phyloP scores from a whole-genome alignment of 2,888 invertebrate genomes.

The Agonum fuliginosum region DNA sequence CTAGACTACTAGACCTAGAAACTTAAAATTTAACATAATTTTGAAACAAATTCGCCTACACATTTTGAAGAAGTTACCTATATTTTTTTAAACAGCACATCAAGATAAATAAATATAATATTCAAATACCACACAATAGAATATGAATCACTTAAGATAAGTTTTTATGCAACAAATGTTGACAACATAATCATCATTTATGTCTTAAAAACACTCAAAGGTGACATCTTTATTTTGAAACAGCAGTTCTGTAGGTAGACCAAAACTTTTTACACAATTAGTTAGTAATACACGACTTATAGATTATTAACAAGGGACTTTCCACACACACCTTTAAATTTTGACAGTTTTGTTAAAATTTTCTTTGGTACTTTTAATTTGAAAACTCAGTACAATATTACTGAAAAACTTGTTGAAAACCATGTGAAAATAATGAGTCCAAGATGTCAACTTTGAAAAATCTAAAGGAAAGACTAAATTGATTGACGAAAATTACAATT shows the following conservation, averaged over 20 bases:
- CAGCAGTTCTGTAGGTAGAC: background rate
- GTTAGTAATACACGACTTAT: no score
- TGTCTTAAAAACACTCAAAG: background rate
- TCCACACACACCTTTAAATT: no score
- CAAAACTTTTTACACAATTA: no score
- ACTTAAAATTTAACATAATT: background rate
- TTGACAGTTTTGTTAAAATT: no score
- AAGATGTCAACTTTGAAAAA: no score
- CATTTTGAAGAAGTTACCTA: background rate
- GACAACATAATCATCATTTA: background rate
- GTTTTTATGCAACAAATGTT: background rate
- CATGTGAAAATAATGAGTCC: no score
- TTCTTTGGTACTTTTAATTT: no score
- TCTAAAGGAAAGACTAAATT: no score
- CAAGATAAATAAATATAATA: background rate
- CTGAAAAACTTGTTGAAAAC: no score
- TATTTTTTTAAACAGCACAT: background rate
- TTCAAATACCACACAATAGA: background rate
- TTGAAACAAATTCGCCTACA: background rate
- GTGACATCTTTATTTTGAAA: background rate
- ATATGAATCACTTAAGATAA: background rate
- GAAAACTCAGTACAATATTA: no score
- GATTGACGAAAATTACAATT: no score
- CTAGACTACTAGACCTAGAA: background rate
- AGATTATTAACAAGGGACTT: no score